Base-by-base conservation (phyloP, 2,888 invertebrate species). In the Harpagoxenus sublaevis region DNA sequence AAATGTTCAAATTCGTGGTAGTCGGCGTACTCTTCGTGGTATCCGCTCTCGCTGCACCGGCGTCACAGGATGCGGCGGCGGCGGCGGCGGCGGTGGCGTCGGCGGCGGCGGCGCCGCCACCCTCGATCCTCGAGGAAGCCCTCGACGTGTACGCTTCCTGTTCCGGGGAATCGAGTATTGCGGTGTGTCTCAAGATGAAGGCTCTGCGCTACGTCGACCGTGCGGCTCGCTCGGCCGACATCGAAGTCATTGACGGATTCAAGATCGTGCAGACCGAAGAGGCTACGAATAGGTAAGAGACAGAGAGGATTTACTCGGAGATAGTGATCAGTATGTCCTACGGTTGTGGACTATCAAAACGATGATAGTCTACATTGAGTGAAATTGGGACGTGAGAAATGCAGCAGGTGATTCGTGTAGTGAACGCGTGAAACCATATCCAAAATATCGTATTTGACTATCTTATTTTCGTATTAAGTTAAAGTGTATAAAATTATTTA, bases 141-240 rank as follows among this genome's bases (percentile, higher is more conserved):
- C 88, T 94, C 88, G 92, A 93, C 86, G 91, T 95, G 60, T 95
- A 95, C 88, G 88, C 93, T n/a, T 94, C 94, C 78, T 98, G 98
- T 95, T 96, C 97, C 88, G 91, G 91, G 18, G 96, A 96, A 77
- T 95, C 96, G 86, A 97, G 97, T 89, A 94, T 97, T 48, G 96
- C 97, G 3, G 96, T 97, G 88, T 98, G 98, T 92, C 95, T 98
- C 68, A 98, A 98, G 94, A 95, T 98, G 86, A 98, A 98, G 94
- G 95, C 98, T 71, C 96, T 98, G 6, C 96, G 97, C 48, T 97
- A 97, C 57, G 95, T 98, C 94, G 98, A 97, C 92, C 97, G 97
- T 92, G 97, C 97, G 70, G 96, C 97, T 35, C 96, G 97, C 85
- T 95, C 96, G 4, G 96, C 96, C 51, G 95, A 95, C 89, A 95